Evolutionary conservation across 1,140 invertebrate species (phyloP).

Genomic region (Aphis gossypii): DNA sequence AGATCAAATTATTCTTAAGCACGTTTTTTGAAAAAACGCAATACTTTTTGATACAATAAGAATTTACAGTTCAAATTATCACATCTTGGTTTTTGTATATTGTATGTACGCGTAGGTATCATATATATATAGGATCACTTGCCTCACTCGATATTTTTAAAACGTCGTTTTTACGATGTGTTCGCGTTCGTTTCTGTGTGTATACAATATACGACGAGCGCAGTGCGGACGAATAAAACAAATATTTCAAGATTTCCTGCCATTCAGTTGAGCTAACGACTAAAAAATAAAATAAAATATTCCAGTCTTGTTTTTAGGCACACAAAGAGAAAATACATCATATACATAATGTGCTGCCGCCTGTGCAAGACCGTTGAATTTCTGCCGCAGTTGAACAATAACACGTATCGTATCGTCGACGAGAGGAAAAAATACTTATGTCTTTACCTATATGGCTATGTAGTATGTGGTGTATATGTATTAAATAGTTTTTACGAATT

Average conservation of each 20-base stretch:
- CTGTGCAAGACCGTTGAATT: neutral
- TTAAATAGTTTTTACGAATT: neutral
- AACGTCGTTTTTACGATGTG: neutral
- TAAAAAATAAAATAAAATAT: slow-evolving; percentile 54
- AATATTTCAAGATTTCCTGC: slow-evolving; percentile 57
- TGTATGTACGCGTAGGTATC: neutral
- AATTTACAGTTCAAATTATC: neutral
- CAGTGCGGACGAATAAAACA: slow-evolving; percentile 40
- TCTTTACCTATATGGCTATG: neutral
- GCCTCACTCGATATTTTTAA: neutral
- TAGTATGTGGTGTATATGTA: neutral
- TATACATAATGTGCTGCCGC: neutral
- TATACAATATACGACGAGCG: neutral
- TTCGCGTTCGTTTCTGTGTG: neutral
- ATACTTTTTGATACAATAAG: neutral
- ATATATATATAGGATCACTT: neutral
- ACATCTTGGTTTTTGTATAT: neutral
- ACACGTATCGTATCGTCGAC: neutral
- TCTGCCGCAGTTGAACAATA: slow-evolving; percentile 16
- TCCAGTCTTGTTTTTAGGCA: slow-evolving; percentile 53
- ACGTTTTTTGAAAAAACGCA: neutral
- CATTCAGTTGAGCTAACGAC: slow-evolving; percentile 50
- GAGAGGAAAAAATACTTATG: neutral
- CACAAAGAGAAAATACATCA: slow-evolving; percentile 12
- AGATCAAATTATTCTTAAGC: neutral